Evolutionary conservation across 2,113 vertebrate genomes (phyloP).

Genomic region (Sciurus niger): DNA sequence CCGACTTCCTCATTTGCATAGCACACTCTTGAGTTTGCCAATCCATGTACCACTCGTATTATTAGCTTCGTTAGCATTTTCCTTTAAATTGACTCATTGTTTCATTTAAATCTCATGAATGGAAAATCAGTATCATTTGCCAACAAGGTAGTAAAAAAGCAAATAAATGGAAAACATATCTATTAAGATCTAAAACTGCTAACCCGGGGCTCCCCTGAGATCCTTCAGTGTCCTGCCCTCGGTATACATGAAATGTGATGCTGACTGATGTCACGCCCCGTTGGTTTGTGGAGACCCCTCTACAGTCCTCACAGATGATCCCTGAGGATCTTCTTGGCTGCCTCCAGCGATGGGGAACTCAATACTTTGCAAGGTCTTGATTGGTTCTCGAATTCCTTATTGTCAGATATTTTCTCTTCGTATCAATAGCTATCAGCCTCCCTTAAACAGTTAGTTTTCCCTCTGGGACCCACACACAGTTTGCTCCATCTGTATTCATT

Average conservation of each 20-base stretch:
- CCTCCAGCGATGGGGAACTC: not conserved
- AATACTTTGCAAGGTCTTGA: not conserved
- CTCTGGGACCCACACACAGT: not conserved
- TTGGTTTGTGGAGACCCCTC: not conserved
- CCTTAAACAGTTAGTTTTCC: not conserved
- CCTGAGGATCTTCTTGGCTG: not conserved
- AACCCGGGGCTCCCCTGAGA: not conserved
- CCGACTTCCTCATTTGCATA: not conserved
- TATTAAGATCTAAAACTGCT: not conserved
- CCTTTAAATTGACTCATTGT: slow-evolving; percentile 38
- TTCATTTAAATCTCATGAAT: slow-evolving; percentile 52
- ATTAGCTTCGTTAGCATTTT: slow-evolving; percentile 41
- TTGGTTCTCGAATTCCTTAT: slow-evolving; percentile 5
- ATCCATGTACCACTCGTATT: not conserved
- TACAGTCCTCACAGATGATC: not conserved
- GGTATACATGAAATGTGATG: not conserved
- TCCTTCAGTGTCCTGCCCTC: too few species aligned
- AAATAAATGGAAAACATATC: not conserved
- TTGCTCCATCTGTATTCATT: not conserved
- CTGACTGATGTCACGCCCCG: not conserved
- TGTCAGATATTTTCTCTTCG: slow-evolving; percentile 1
- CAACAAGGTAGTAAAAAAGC: not conserved
- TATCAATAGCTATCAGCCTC: not conserved
- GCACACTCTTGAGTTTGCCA: slow-evolving; percentile 10
- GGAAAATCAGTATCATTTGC: slow-evolving; percentile 39